Base-by-base conservation (phyloP, 2,113 vertebrate genomes). In the Megaceryle torquata region DNA sequence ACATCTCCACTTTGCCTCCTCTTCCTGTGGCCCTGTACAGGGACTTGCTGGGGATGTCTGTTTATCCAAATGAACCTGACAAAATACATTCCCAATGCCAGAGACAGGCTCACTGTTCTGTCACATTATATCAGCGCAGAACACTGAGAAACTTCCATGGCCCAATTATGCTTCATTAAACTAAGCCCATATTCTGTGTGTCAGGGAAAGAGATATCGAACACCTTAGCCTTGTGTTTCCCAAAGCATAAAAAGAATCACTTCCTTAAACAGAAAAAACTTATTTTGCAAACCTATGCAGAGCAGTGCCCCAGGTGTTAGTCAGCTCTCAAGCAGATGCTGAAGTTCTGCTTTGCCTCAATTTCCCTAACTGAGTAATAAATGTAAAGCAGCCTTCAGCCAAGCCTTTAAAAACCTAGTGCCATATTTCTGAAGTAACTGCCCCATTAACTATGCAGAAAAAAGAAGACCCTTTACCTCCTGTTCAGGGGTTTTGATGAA, bases 101-200 rank as follows among this genome's bases (percentile, higher is more conserved):
- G 72, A 75, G 92, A 67, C 79, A 74, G 46, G 79, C 82, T 96
- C 57, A 19, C 80, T 96, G 80, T 21, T 86, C 88, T 94, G 96
- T 95, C 95, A 96, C 50, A 28, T 29, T 29, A 22, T 76, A 95
- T 95, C 92, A 96, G 83, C 5, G 25, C 83, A 91, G 2, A 91
- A 78, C 48, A 78, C 57, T 54, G 89, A 88, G 60, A 86, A 95
- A 91, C 41, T 94, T 90, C 86, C 83, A 95, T 76, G 86, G 92
- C 92, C 96, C 95, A 95, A 95, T 96, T 94, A 96, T 93, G 95
- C 81, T 92, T 96, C 96, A 95, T 96, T 97, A 97, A 97, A 95
- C 92, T 82, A 72, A 96, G 41, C 86, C 80, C 77, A 46, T 65
- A 74, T 16, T 92, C 77, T 43, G 41, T 19, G 41, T 69, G 86